phyloP scores from a whole-genome alignment of 2,888 invertebrate species.

The Drosophila setosimentum region DNA sequence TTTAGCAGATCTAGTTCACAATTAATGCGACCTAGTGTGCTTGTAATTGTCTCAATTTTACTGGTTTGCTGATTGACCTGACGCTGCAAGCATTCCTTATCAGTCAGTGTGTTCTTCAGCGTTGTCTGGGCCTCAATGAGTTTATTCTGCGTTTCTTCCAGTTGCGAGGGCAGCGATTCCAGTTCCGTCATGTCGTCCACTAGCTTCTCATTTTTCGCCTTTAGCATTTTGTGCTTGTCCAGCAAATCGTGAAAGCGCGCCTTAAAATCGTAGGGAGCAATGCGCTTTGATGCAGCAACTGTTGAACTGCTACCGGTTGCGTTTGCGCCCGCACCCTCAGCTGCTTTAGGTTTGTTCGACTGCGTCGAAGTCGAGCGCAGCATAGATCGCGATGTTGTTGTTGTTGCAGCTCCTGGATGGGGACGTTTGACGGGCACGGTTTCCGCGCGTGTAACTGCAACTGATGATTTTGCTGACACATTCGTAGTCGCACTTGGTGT shows the following conservation, averaged over 20 bases:
- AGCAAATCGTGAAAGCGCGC: constrained; percentile 88
- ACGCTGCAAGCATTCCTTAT: constrained; percentile 78
- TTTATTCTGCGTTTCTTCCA: constrained; percentile 85
- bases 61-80: constrained; percentile 75
- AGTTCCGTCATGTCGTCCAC: constrained; percentile 86
- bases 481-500: constrained; percentile 5
- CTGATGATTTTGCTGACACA: constrained; percentile 7
- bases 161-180: constrained; percentile 86
- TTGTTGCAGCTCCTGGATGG: neutral
- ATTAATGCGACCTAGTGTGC: constrained; percentile 73
- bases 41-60: constrained; percentile 79
- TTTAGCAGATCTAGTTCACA: constrained; percentile 77
- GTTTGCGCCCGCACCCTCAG: neutral
- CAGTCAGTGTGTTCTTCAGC: constrained; percentile 69
- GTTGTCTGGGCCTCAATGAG: constrained; percentile 78
- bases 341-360: constrained; percentile 28
- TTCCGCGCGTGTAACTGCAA: constrained; percentile 22
- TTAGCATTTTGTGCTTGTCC: constrained; percentile 87
- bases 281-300: constrained; percentile 84
- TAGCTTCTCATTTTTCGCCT: constrained; percentile 86
- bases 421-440: constrained; percentile 20
- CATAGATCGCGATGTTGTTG: constrained; percentile 15
- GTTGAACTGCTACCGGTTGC: constrained; percentile 3
- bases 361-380: constrained; percentile 27
- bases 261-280: constrained; percentile 89